Evolutionary conservation across 1,140 invertebrate species (phyloP), one percentile per base, ranked within the genome.

Genomic region (Lordiphosa clarofinis): DNA sequence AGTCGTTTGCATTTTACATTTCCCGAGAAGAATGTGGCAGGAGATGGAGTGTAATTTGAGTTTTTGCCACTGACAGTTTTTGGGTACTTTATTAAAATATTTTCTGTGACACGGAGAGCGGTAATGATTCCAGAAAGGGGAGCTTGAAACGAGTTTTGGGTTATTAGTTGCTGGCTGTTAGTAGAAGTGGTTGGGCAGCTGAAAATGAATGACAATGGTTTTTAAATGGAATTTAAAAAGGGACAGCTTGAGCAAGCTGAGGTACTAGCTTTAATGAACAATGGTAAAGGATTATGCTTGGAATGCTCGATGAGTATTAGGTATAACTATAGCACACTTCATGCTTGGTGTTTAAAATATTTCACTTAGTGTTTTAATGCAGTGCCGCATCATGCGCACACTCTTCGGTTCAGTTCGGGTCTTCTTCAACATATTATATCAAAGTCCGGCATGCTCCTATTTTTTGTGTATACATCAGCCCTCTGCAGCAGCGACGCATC

Each of bases 71-170:
- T 81, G 76, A 81, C 76, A 81, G 72, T 72, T 81, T 64, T 82
- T 56, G 72, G 72, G 76, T 78, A 82, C 76, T 81, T 82, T 76
- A 81, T 81, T 82, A 84, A 76, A 84, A 81, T 72, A 72, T 76
- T 76, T 61, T 47, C 58, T 76, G 61, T 31, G 54, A 36, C 53
- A 40, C 49, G 44, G 58, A 75, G 75, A 38, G 68, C 47, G 67
- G 56, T 76, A 82, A 81, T 76, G 62, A 76, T 81, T 82, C 61
- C 67, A 53, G 40, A 56, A 21, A 46, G 39, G 47, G 39, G 47
- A 24, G 15, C 28, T 40, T 5, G 33, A 2, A 48, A 4, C 4
- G 6, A 1, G 28, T 55, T 63, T 57, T 37, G 36, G 42, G 46
- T 35, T 50, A 46, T 56, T 46, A 40, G 55, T 50, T 50, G 33